Evolutionary conservation across 2,888 invertebrate genomes (phyloP), one percentile per base, ranked within the genome.

Genomic region (Phalera bucephala): DNA sequence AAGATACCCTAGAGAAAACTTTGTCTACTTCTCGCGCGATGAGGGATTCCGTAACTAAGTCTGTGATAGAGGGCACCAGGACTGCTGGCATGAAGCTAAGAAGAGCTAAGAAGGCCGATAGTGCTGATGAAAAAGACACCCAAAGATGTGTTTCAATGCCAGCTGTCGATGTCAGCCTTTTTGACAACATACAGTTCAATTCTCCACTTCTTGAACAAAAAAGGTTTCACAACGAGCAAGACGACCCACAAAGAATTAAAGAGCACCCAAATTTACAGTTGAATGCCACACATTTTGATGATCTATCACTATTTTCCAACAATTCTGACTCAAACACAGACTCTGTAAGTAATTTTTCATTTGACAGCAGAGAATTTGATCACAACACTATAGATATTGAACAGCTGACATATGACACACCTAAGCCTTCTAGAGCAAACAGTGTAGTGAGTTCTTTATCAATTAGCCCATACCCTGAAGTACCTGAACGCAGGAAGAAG

Each of bases 151-250:
- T 90, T 1, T 92, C 92, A 0, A 82, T 92, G 88, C 92, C 92
- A 6, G 80, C 74, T 11, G 86, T 82, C 22, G 91, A 92, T 58
- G 85, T 91, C 3, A 87, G 90, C 62, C 79, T 93, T 7, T 94
- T 94, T 82, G 92, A 91, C 56, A 91, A 91, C 27, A 92, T 93
- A 44, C 91, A 91, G 45, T 93, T 93, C 59, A 91, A 92, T 51
- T 93, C 93, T 9, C 93, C 93, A 1, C 71, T 92, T 31, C 60
- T 82, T 22, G 82, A 84, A 55, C 90, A 88, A 49, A 87, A 84
- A 33, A 72, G 65, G 36, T 73, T 68, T 36, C 54, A 55, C 21
- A 76, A 67, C 52, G 73, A 80, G 8, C 47, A 33, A 9, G 62
- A 60, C 5, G 28, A 20, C 28, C 33, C 36, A 9, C 47, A 52